Base-by-base conservation (phyloP, 2,113 vertebrate genomes). In the Plectropomus leopardus region DNA sequence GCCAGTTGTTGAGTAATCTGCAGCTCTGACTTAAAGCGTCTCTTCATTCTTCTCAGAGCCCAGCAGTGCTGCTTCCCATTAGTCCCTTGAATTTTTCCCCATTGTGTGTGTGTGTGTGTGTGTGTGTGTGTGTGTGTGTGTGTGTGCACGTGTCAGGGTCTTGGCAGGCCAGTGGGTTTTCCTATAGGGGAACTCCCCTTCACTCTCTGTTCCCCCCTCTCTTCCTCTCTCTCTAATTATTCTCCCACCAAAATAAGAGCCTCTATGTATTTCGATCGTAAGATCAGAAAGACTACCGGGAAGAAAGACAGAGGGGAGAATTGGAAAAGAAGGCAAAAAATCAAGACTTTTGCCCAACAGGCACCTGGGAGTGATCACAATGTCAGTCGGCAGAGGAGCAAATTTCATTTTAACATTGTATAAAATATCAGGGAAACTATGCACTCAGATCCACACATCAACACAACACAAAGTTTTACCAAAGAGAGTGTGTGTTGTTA, bases 121-220 rank as follows among this genome's bases (percentile, higher is more conserved):
- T 45, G 57, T 28, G 55, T 21, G n/a, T 54, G 30, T 19, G 34
- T 28, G 54, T 24, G 21, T 61, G 21, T 34, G 40, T 30, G 54
- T 51, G 32, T 14, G 32, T 23, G 54, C 26, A 21, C 7, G 14
- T 72, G 59, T 72, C 32, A 42, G 24, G 28, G 60, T 69, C 21
- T 79, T 86, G 85, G 80, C 80, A 83, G 54, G 26, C 47, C 5
- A 26, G 23, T 17, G 42, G 76, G 67, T 83, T 86, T 83, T 86
- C 67, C 85, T 36, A 67, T 51, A 3, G 44, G 48, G 76, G 66
- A 80, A 57, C 36, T 47, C 64, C 74, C 55, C n/a, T 11, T 50
- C 40, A 23, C 45, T 55, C 60, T 40, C 16, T 32, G 8, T 15
- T 2, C 4, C 11, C 4, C 51, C 11, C 5, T 26, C 4, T 23